Evolutionary conservation across 1,140 invertebrate species (phyloP), one percentile per base, ranked within the genome.

Genomic region (Oedothorax gibbosus): DNA sequence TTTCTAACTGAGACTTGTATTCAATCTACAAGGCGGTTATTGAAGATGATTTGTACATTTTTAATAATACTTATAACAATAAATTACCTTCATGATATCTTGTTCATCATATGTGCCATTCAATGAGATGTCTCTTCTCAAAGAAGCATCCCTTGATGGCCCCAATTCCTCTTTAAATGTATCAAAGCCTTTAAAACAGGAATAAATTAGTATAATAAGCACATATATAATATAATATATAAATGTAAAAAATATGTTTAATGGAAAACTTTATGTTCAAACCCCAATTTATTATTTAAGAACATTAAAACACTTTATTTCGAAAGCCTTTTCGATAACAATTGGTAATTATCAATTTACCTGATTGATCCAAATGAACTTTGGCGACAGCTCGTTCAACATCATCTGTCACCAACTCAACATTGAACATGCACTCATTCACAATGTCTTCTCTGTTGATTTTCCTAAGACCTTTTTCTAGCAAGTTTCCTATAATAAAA

Each of bases 361-460:
- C 86, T 66, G 86, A 94, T 88, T 95, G 94, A 90, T 95, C 94
- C 73, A 95, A 91, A 87, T 94, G 92, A 60, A 93, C 93, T 89
- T 94, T 94, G 9, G 95, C 95, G 21, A 95, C 92, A 53, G 94
- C 94, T 89, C 93, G 93, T 89, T 96, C 95, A 71, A 94, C 92
- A 88, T 95, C 95, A 88, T 96, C 95, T 0, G 94, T 95, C 0
- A 95, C 94, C 49, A 93, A 89, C 88, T 95, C 94, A 18, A 96
- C 93, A 88, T 96, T 96, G 87, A 95, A 96, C 88, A 96, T 95
- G 90, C 97, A 97, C 86, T 96, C 94, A 81, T 94, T 93, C 86
- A 98, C 96, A 69, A 99, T 97, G 89, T 99, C 97, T 88, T 97
- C 96, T 79, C 97, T 92, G 71, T 94, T 94, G 78, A 99, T 98